Evolutionary conservation across 2,888 invertebrate species (phyloP).

Genomic region (Isoperla grammatica): DNA sequence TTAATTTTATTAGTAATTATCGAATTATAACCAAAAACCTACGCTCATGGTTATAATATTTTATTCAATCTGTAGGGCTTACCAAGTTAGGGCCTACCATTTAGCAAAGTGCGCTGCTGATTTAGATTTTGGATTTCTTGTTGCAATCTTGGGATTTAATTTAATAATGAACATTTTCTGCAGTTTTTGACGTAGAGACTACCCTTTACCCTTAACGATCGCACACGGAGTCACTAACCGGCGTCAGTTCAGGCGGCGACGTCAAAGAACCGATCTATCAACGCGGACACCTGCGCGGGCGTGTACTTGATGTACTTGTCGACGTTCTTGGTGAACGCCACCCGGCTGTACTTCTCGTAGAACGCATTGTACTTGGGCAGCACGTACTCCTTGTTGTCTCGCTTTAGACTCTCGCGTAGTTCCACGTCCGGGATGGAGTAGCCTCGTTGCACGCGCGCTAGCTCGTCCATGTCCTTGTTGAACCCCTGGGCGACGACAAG

Average conservation of each 20-base stretch:
- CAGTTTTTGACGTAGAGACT: too few species aligned
- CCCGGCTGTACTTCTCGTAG: slow-evolving; percentile 63
- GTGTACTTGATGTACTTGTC: slow-evolving; percentile 90
- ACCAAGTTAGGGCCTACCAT: too few species aligned
- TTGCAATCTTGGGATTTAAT: too few species aligned
- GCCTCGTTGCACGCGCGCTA: slow-evolving; percentile 73
- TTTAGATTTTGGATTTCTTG: too few species aligned
- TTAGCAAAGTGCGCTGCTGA: too few species aligned
- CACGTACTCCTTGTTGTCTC: slow-evolving; percentile 84
- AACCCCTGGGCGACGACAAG: slow-evolving; percentile 61
- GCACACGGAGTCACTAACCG: too few species aligned
- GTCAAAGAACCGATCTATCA: slow-evolving; percentile 90
- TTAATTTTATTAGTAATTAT: too few species aligned
- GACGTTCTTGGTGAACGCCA: slow-evolving; percentile 87
- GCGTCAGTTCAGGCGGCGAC: slow-evolving; percentile 69
- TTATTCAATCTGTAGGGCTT: too few species aligned
- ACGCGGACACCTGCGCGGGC: slow-evolving; percentile 74
- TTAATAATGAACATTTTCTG: too few species aligned
- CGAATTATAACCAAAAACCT: too few species aligned
- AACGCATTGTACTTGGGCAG: slow-evolving; percentile 81
- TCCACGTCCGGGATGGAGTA: slow-evolving; percentile 93
- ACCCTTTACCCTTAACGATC: too few species aligned
- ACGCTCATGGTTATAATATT: too few species aligned
- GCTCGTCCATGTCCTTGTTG: slow-evolving; percentile 93
- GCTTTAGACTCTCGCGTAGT: slow-evolving; percentile 77